Percentiles rank a stretch among this genome's conserved stretches.
Evolutionary conservation across 2,797 vertebrate species (phyloP).

Genomic region (Naso thynnoides): DNA sequence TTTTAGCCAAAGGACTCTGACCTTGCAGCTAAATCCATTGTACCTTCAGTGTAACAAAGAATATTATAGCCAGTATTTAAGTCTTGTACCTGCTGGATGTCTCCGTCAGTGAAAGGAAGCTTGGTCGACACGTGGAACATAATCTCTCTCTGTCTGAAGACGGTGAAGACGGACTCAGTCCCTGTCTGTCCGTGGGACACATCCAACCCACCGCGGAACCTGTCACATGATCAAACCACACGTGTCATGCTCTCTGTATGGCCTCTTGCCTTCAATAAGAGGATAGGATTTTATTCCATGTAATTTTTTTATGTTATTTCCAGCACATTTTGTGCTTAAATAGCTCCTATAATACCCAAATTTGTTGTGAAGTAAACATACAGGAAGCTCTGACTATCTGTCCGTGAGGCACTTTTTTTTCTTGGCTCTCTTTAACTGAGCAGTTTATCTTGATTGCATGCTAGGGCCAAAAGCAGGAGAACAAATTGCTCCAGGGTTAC

Average conservation of each 20-base stretch:
- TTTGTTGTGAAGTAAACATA: not conserved
- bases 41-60: not conserved
- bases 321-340: not conserved
- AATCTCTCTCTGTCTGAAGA: conserved; percentile 95
- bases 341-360: not conserved
- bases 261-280: conserved; percentile 2
- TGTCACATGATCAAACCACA: conserved; percentile 66
- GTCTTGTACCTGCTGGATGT: conserved; percentile 91
- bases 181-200: conserved; percentile 97
- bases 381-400: conserved; percentile 44
- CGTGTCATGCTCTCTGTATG: not conserved
- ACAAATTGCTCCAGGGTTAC: conserved; percentile 46
- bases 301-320: not conserved
- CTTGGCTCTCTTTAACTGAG: conserved; percentile 46
- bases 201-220: conserved; percentile 96
- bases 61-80: conserved; percentile 15
- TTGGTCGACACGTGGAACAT: conserved; percentile 99
- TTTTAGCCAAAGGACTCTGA: conserved; percentile 6
- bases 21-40: conserved; percentile 15
- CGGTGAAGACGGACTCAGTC: conserved; percentile 93
- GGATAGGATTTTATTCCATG: conserved; percentile 2
- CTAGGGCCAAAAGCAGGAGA: conserved; percentile 43
- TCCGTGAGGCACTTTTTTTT: conserved; percentile 39
- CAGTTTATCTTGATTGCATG: conserved; percentile 36
- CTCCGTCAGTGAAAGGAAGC: conserved; percentile 97